Base-by-base conservation (phyloP, 2,113 vertebrate genomes). In the Misgurnus mizolepis region DNA sequence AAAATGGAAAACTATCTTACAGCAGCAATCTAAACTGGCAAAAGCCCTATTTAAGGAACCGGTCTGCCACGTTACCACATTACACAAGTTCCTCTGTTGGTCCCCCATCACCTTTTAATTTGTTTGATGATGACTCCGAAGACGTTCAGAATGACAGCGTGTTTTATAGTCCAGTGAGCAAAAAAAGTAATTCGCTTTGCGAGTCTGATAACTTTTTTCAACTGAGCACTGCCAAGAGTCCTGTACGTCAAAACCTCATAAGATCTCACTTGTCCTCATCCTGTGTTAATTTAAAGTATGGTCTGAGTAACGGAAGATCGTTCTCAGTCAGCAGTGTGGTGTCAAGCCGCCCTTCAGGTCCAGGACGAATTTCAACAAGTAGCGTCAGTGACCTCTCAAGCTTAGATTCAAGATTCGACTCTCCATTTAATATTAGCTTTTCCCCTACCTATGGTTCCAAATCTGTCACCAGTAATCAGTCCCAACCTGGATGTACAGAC, bases 211-310 rank as follows among this genome's bases (percentile, higher is more conserved):
- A 90, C 14, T 81, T 81, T 22, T 69, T 86, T 62, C 53, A 75
- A 78, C 10, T 56, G 85, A 45, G 86, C 74, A 15, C 49, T 15
- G 27, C 69, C 83, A 7, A 85, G 80, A 76, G 89, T 84, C 83
- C 75, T 43, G 4, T 11, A 61, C 67, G 67, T 55, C 84, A 82
- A 22, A 75, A 40, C 62, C 81, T 62, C 0, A 81, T 84, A 8
- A 75, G 75, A 0, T 85, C 83, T 17, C 61, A 17, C 2, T 43
- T 85, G 41, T 34, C 85, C 12, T 87, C 89, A 0, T 88, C 90
- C 2, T 92, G 89, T 78, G 90, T 90, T 45, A 90, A 93, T 82
- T 84, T 93, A 64, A 93, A 90, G 80, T 93, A 93, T 1, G 92
- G 92, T 22, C 89, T 93, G 78, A 87, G 88, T 60, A 87, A 85